Evolutionary conservation across 2,797 vertebrate genomes (phyloP).

Genomic region (Falco naumanni): DNA sequence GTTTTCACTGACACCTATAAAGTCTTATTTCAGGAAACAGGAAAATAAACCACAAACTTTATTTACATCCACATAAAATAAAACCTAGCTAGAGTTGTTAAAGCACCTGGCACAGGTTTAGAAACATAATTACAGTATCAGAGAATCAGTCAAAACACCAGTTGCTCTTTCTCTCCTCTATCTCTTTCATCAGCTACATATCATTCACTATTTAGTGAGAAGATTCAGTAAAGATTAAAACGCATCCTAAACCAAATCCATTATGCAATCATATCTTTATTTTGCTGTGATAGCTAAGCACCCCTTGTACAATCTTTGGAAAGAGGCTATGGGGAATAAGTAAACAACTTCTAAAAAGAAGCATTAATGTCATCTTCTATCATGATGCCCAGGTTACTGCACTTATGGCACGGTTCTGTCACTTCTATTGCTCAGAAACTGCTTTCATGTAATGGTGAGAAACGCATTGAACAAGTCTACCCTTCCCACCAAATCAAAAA

Average conservation of each 20-base stretch:
- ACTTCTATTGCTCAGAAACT: background rate
- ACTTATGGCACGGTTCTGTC: background rate
- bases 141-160: conserved; percentile 47
- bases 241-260: conserved; percentile 25
- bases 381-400: background rate
- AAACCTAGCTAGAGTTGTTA: conserved; percentile 8
- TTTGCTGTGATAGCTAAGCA: background rate
- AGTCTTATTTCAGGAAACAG: conserved; percentile 44
- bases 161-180: conserved; percentile 44
- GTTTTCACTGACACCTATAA: conserved; percentile 27
- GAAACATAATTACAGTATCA: conserved; percentile 48
- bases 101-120: conserved; percentile 20
- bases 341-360: background rate
- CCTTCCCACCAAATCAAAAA: background rate
- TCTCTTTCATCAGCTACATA: conserved; percentile 43
- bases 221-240: conserved; percentile 47
- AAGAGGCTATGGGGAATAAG: background rate
- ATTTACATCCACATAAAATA: conserved; percentile 51
- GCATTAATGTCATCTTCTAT: background rate
- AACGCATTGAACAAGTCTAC: background rate
- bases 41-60: conserved; percentile 30
- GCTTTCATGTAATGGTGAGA: background rate
- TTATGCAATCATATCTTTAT: background rate
- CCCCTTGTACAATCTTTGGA: conserved; percentile 29
- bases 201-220: conserved; percentile 26